Base-by-base conservation (phyloP, 2,888 invertebrate species). In the Podotricha telesiphe region DNA sequence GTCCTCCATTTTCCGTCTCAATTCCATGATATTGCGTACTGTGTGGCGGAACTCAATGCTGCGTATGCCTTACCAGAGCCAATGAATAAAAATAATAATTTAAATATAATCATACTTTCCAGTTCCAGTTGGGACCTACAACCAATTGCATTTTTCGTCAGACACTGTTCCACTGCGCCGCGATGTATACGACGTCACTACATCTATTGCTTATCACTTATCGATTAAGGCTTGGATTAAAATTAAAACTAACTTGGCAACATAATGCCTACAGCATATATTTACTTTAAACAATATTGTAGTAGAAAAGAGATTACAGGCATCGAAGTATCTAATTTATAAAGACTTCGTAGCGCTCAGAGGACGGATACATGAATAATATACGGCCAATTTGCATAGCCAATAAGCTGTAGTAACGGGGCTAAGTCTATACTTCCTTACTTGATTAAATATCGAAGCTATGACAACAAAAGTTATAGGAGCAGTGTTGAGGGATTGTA, bases 291-390 rank as follows among this genome's bases (percentile, higher is more conserved):
- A 42, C 42, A 48, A 51, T 51, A 4, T 42, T 58, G 7, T 28
- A 42, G 1, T 5, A 28, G n/a, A 59, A 59, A 45, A 45, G 59
- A 28, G 22, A 59, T 59, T 45, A 59, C 45, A 45, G 17, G 45
- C 42, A 59, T 28, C 22, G 45, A 59, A 45, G 59, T 11, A 17
- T 59, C 22, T 59, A 59, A 45, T 59, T 28, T 59, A 45, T 28
- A 45, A 59, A 59, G 59, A 45, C 42, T 28, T 28, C 42, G n/a
- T 40, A 50, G 34, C 34, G 65, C 37, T 50, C 56, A 48, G 22
- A 58, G 22, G 48, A 58, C 58, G 56, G 48, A 58, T 66, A 56
- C 58, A 50, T 66, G 65, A 48, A 66, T 66, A 58, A 58, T 66
- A 66, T 7, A 66, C 19, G 40, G 22, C 37, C 58, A 66, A 66